Base-by-base conservation (phyloP, 2,797 vertebrate genomes). In the Hozukius guyotensis region DNA sequence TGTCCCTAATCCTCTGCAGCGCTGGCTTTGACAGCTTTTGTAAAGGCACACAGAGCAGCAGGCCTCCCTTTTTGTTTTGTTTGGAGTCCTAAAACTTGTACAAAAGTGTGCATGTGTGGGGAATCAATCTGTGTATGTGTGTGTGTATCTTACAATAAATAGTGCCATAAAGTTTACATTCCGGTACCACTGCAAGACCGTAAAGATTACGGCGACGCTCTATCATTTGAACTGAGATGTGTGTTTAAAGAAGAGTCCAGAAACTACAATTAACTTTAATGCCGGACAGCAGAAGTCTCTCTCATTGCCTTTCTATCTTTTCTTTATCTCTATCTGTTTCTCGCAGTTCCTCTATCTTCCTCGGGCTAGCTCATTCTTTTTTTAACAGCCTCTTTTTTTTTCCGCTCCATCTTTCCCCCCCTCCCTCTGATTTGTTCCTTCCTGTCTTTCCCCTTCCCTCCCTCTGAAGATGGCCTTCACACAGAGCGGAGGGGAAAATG, bases 401-500 rank as follows among this genome's bases (percentile, higher is more conserved):
- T 25, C 75, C 10, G 2, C 65, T 52, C 56, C 22, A 29, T 59
- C 59, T 13, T 13, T 25, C 62, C 55, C 68, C 55, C 61, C 68
- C 60, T 75, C 73, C 73, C 74, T 82, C 82, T 68, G 74, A 80
- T 84, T 84, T 32, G 16, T 60, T 65, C 55, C 60, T 57, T 79
- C 46, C 68, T 7, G 52, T 82, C 77, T 87, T 61, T 68, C 55
- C 66, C 63, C 69, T 82, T 18, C 61, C n/a, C 65, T 82, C 38
- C 55, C 77, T 88, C 61, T 90, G 74, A 90, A 88, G 86, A 79
- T 71, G 79, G 89, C 86, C 88, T 87, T 90, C 91, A 89, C 87
- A 72, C 86, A 61, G 82, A 88, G 79, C 46, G 77, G 88, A 85
- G 61, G 86, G 73, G 79, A 80, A 90, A 91, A 93, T 85, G 83